Base-by-base conservation (phyloP, 2,113 vertebrate genomes). In the Scomber japonicus region DNA sequence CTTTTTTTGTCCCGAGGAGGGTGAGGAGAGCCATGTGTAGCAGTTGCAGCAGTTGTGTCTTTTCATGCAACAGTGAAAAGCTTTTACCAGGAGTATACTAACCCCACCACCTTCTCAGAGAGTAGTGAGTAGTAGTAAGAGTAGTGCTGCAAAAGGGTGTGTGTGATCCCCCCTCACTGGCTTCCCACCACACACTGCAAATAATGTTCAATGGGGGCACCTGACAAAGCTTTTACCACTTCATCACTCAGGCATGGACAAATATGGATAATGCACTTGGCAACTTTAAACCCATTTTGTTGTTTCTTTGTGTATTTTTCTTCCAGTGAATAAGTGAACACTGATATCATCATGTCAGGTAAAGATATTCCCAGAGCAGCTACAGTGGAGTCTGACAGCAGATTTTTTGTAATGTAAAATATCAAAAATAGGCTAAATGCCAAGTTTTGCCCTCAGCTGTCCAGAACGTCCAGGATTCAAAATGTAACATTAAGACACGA, bases 1-100 rank as follows among this genome's bases (percentile, higher is more conserved):
- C 35, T 40, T 40, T 40, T 40, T 40, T 40, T 40, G 35, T 40
- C 6, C 35, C 8, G 49, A 21, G 57, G 44, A 51, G 55, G 14
- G 50, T 2, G 46, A 59, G 14, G 48, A 24, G 59, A 51, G 53
- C n/a, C 31, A 1, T 17, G 54, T 27, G 49, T 46, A 46, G 76
- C 72, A 11, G 54, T 71, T 11, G 16, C 56, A 68, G 63, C 63
- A 83, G 81, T 57, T 83, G 81, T 49, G 45, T 45, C 50, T 62
- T 15, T 78, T 83, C 81, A 83, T 14, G 70, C 75, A 63, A 56
- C 69, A 69, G 8, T 24, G 75, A 62, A 15, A 21, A 30, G 67
- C 46, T 71, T 66, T 61, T 1, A 60, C 60, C 67, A 48, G 49
- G 51, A 61, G 68, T 75, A 55, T n/a, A 14, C 46, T 51, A 12